Evolutionary conservation across 2,888 invertebrate genomes (phyloP).

Genomic region (Mimas tiliae): DNA sequence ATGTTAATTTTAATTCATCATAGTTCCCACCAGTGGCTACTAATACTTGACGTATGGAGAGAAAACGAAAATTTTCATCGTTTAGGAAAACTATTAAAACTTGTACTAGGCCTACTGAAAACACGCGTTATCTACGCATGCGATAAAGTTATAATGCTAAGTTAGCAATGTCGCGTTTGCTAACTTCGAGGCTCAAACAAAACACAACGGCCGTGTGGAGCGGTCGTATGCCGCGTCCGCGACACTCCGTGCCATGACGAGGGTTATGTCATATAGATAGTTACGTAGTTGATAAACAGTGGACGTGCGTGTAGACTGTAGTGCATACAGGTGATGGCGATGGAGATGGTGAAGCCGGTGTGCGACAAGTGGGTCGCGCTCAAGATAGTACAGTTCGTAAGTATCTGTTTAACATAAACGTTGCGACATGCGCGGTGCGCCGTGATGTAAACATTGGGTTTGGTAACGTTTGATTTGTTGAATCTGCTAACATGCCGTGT

Average conservation of each 20-base stretch:
- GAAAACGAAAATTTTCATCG: no score
- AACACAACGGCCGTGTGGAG: slow-evolving; percentile 60
- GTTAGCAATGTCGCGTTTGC: slow-evolving; percentile 17
- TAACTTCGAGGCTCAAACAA: slow-evolving; percentile 62
- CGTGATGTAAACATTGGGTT: slow-evolving; percentile 28
- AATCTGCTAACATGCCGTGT: neutral
- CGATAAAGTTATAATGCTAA: slow-evolving; percentile 4
- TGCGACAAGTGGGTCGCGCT: slow-evolving; percentile 84
- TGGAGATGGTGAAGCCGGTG: slow-evolving; percentile 62
- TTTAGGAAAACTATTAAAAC: neutral
- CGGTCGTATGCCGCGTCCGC: slow-evolving; percentile 50
- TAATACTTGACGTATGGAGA: no score
- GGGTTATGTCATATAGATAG: slow-evolving; percentile 54
- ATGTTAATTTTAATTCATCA: no score
- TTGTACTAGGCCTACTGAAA: neutral
- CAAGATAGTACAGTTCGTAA: slow-evolving; percentile 82
- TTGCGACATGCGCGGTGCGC: slow-evolving; percentile 24
- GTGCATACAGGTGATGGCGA: slow-evolving; percentile 40
- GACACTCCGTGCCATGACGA: slow-evolving; percentile 39
- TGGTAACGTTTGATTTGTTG: slow-evolving; percentile 25
- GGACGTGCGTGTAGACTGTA: slow-evolving; percentile 38
- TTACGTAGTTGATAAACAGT: slow-evolving; percentile 43
- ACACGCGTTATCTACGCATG: slow-evolving; percentile 5
- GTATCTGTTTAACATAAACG: slow-evolving; percentile 49
- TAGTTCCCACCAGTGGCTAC: no score